These are phyloP conservation scores for Panzeria rudis DNA, from an alignment of 2,888 invertebrate genomes.

Conservation along the genomic window DNA sequence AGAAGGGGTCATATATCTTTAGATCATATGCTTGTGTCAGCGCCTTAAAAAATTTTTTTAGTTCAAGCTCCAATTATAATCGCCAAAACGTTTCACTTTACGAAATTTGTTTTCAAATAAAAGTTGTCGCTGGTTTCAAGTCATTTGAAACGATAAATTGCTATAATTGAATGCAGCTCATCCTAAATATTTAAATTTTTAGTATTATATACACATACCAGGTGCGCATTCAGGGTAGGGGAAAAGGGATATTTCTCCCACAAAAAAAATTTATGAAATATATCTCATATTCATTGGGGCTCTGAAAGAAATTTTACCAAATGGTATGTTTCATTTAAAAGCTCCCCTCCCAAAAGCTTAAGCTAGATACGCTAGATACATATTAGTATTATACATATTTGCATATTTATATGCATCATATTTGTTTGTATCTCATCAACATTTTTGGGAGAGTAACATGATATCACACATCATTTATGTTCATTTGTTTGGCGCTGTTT, in stretches of 20 bases:
- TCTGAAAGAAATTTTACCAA: no score
- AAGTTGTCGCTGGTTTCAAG: constrained; percentile 22
- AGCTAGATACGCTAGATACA: no score
- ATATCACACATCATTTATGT: constrained; percentile 19
- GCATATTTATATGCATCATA: constrained; percentile 23
- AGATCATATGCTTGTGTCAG: no score
- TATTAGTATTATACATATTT: neutral
- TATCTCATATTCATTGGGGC: no score
- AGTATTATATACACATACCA: neutral
- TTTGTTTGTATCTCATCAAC: neutral
- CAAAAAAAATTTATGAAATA: no score
- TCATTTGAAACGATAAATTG: constrained; percentile 44
- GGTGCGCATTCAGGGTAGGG: no score
- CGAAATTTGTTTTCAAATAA: constrained; percentile 2
- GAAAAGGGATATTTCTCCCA: no score
- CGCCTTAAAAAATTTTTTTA: neutral
- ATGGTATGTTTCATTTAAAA: no score
- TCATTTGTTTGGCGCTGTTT: constrained; percentile 67
- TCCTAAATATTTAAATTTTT: constrained; percentile 6
- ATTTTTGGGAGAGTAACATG: constrained; percentile 3
- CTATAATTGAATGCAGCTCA: constrained; percentile 56
- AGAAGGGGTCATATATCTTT: no score
- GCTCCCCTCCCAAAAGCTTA: no score
- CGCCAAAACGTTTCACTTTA: neutral
- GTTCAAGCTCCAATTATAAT: neutral